phyloP scores from a whole-genome alignment of 2,797 vertebrate genomes.

The Rhyacichthys aspro region DNA sequence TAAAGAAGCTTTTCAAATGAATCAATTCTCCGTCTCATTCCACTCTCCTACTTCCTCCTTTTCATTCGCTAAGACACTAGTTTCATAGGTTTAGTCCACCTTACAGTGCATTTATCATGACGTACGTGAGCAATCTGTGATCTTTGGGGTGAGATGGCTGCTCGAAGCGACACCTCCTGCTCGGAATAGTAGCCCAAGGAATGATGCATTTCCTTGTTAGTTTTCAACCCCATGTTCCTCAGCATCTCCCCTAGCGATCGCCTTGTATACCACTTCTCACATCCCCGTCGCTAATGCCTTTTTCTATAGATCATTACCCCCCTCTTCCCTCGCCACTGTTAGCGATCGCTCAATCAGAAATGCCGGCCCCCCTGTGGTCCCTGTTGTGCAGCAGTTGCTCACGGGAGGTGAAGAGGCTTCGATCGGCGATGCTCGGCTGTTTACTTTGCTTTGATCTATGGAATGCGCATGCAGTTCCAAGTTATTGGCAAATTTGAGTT shows the following conservation, averaged over 20 bases:
- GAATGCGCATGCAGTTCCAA: constrained; percentile 32
- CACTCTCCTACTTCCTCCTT: neutral
- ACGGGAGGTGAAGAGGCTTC: constrained; percentile 56
- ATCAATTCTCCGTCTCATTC: constrained; percentile 64
- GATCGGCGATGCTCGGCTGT: constrained; percentile 49
- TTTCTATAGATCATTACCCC: constrained; percentile 77
- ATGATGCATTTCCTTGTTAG: constrained; percentile 47
- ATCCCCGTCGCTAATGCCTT: constrained; percentile 67
- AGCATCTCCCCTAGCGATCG: constrained; percentile 59
- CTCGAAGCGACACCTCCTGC: constrained; percentile 10
- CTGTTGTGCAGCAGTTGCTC: constrained; percentile 53
- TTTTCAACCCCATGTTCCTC: constrained; percentile 65
- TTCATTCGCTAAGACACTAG: neutral
- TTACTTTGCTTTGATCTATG: constrained; percentile 67
- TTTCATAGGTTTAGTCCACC: constrained; percentile 11
- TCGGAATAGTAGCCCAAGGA: constrained; percentile 28
- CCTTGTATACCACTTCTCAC: constrained; percentile 57
- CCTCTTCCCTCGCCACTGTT: constrained; percentile 58
- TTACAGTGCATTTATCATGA: neutral
- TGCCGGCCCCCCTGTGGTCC: constrained; percentile 35
- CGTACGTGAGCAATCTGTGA: constrained; percentile 28
- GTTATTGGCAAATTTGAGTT: constrained; percentile 56
- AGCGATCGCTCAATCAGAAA: constrained; percentile 73
- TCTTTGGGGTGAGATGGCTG: constrained; percentile 38
- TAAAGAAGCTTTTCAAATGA: constrained; percentile 72